phyloP scores from a whole-genome alignment of 1,140 invertebrate genomes.

The Colletes gigas region DNA sequence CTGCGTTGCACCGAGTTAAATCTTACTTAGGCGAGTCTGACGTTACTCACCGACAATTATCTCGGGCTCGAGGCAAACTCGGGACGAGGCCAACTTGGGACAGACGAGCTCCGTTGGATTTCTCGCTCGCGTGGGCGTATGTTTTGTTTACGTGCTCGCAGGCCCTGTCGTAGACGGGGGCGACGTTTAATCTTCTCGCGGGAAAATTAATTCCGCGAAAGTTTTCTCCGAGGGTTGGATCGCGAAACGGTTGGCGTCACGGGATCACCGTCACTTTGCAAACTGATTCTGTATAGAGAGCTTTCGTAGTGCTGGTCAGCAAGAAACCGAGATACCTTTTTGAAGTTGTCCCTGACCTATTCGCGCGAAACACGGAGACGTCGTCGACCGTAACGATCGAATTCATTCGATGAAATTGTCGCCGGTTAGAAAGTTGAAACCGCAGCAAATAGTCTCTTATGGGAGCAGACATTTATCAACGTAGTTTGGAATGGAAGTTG shows the following conservation, averaged over 20 bases:
- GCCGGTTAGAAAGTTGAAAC: neutral
- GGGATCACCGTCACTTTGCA: too few species aligned
- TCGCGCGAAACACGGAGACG: too few species aligned
- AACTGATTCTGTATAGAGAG: too few species aligned
- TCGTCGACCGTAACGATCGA: too few species aligned
- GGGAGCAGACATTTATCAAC: too few species aligned
- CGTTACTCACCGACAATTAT: slow-evolving; percentile 59
- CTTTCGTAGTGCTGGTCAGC: too few species aligned
- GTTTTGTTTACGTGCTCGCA: slow-evolving; percentile 12
- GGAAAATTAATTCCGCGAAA: slow-evolving; percentile 16
- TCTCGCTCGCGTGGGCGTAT: neutral
- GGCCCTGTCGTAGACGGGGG: neutral
- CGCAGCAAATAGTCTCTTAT: neutral
- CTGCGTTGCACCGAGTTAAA: slow-evolving; percentile 56
- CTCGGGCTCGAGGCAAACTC: slow-evolving; percentile 29
- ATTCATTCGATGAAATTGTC: neutral
- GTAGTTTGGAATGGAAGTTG: neutral
- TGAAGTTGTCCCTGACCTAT: too few species aligned
- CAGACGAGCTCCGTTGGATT: neutral
- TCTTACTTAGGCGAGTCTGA: slow-evolving; percentile 53
- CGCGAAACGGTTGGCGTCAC: too few species aligned
- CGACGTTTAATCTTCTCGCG: slow-evolving; percentile 24
- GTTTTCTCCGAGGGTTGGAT: neutral
- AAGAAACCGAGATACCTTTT: too few species aligned
- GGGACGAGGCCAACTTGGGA: slow-evolving; percentile 19